phyloP scores from a whole-genome alignment of 2,797 vertebrate genomes.

The Otolemur crassicaudatus region DNA sequence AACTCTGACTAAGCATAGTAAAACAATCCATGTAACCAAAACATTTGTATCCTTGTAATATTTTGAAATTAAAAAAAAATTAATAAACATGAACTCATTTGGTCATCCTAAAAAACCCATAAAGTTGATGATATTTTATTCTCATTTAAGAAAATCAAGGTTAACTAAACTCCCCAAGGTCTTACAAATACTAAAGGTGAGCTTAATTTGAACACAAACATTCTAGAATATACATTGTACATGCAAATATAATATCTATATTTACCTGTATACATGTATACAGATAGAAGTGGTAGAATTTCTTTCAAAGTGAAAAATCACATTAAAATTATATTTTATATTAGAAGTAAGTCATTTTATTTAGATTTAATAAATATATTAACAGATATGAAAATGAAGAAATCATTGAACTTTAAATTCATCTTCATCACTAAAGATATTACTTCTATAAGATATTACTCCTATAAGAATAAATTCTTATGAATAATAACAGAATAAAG shows the following conservation, averaged over 20 bases:
- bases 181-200: neutral
- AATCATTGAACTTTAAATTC: constrained; percentile 60
- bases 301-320: constrained; percentile 48
- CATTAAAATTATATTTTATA: constrained; percentile 29
- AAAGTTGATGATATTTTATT: neutral
- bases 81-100: neutral
- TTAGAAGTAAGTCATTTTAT: constrained; percentile 47
- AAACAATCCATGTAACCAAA: too few relatives aligned
- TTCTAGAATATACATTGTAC: constrained; percentile 17
- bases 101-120: neutral
- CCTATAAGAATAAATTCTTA: constrained; percentile 65
- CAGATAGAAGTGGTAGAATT: neutral
- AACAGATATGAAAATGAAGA: constrained; percentile 46
- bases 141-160: constrained; percentile 13
- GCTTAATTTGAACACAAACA: constrained; percentile 1
- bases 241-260: neutral
- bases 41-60: too few relatives aligned
- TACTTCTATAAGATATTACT: constrained; percentile 51
- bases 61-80: neutral
- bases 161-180: neutral
- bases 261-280: neutral
- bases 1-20: too few relatives aligned
- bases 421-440: constrained; percentile 4
- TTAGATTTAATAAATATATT: constrained; percentile 57
- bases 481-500: constrained; percentile 57